Evolutionary conservation across 2,888 invertebrate species (phyloP).

Genomic region (Gerris lacustris): DNA sequence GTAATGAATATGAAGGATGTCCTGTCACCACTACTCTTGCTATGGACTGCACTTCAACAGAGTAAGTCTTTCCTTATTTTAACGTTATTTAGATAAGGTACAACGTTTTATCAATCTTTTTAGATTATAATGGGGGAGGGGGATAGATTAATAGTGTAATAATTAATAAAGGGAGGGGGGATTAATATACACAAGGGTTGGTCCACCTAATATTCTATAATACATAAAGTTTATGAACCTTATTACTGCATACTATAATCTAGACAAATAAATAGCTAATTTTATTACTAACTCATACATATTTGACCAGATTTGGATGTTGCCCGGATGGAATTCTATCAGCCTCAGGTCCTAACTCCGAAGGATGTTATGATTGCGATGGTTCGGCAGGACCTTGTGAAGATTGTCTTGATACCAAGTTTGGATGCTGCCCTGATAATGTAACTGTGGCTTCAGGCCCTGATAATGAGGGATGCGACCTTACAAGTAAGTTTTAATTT

Average conservation of each 20-base stretch:
- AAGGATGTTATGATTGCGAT: constrained; percentile 44
- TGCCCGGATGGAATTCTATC: constrained; percentile 55
- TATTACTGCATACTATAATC: too few species aligned
- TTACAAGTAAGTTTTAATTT: constrained; percentile 21
- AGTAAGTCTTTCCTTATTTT: constrained; percentile 29
- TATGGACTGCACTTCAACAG: constrained; percentile 33
- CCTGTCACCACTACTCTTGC: constrained; percentile 39
- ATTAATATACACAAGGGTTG: too few species aligned
- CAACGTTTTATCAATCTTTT: too few species aligned
- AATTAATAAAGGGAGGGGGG: too few species aligned
- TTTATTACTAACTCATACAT: too few species aligned
- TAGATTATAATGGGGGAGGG: too few species aligned
- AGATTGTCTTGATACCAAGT: constrained; percentile 35
- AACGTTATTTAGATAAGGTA: too few species aligned
- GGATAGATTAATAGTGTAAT: too few species aligned
- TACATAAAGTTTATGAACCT: too few species aligned
- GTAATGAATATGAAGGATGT: constrained; percentile 76
- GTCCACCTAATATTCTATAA: too few species aligned
- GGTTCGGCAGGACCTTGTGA: constrained; percentile 38
- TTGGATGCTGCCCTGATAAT: constrained; percentile 70
- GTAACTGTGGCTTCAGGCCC: constrained; percentile 49
- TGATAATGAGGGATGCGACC: constrained; percentile 48
- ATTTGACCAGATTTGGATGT: constrained; percentile 50
- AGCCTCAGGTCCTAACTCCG: constrained; percentile 50
- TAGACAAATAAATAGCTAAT: too few species aligned